A percentile compares a stretch with the other conserved stretches of the same genome.
These are phyloP conservation scores for Achroia grisella DNA, from an alignment of 1,140 invertebrate species.

Conservation along the genomic window DNA sequence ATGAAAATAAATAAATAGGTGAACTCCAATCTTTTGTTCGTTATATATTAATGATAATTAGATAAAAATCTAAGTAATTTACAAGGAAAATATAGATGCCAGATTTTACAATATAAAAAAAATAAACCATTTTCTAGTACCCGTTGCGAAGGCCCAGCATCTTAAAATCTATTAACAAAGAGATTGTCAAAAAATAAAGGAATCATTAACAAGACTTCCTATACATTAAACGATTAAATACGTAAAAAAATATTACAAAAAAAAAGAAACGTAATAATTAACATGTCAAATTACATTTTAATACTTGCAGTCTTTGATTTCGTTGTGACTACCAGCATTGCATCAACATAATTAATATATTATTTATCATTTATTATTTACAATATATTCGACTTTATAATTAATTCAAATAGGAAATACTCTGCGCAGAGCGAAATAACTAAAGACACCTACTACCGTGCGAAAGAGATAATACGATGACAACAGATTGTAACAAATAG, in stretches of 20 bases:
- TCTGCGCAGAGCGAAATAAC: conserved; percentile 45
- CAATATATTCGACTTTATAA: conserved; percentile 55
- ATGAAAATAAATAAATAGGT: too few species aligned
- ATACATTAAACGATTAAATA: conserved; percentile 40
- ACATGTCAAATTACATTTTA: conserved; percentile 48
- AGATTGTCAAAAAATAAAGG: conserved; percentile 65
- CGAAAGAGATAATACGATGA: conserved; percentile 21
- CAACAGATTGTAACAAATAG: conserved; percentile 17
- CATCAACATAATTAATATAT: conserved; percentile 14
- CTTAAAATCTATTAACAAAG: conserved; percentile 45
- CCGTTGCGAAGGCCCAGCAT: neutral
- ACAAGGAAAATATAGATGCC: too few species aligned
- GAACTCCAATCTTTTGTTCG: too few species aligned
- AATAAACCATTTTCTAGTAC: conserved; percentile 1
- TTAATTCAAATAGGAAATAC: conserved; percentile 59
- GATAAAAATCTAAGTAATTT: too few species aligned
- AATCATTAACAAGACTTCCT: conserved; percentile 53
- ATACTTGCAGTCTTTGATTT: conserved; percentile 70
- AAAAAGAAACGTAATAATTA: conserved; percentile 27
- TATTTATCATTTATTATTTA: conserved; percentile 39
- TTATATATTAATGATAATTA: too few species aligned
- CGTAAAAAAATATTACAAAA: conserved; percentile 49
- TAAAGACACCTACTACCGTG: conserved; percentile 39
- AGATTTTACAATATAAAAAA: conserved; percentile 7
- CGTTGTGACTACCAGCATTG: conserved; percentile 69